Evolutionary conservation across 1,140 invertebrate genomes (phyloP), one percentile per base, ranked within the genome.

Genomic region (Cydia pomonella): DNA sequence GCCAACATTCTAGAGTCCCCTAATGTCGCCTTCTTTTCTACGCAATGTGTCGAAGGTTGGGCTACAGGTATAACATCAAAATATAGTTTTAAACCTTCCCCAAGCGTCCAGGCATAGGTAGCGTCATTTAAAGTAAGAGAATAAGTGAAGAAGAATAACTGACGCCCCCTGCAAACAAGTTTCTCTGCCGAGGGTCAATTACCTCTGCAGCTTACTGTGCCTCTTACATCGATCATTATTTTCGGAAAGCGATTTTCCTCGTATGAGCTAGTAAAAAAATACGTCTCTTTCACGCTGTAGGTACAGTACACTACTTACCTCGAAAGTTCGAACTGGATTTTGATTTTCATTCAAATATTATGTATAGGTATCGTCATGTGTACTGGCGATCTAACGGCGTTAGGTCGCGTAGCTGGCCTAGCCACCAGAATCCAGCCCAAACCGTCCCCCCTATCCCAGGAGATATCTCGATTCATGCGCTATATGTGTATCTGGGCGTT

Each of bases 1-100:
- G 50, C 79, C 10, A 92, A 91, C 72, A 91, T 92, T 71, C 77
- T 90, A 53, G 91, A 92, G 78, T 92, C 91, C 1, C 81, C 80
- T 44, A 92, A 92, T 78, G 87, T 92, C 38, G 89, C 89, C 9
- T 92, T 91, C 75, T 92, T 91, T 80, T 91, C 91, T 53, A 87
- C 88, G 13, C 78, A 85, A 25, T 92, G 91, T 73, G 91, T 92
- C 13, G 91, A 92, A 80, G 91, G 91, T 25, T 88, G 86, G 84
- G 89, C 91, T 13, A 75, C 80, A 81, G 91, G 89, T 92, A 85
- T 21, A 18, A n/a, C 25, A 72, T 73, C 79, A 33, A 29, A 29
- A 25, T 75, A 50, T 50, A 18, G n/a, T 53, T 63, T 47, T 41
- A 62, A 33, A 29, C 13, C 41, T 44, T 44, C 41, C 41, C 41